These are phyloP conservation scores for Monochamus alternatus DNA, from an alignment of 2,888 invertebrate genomes.

Conservation along the genomic window DNA sequence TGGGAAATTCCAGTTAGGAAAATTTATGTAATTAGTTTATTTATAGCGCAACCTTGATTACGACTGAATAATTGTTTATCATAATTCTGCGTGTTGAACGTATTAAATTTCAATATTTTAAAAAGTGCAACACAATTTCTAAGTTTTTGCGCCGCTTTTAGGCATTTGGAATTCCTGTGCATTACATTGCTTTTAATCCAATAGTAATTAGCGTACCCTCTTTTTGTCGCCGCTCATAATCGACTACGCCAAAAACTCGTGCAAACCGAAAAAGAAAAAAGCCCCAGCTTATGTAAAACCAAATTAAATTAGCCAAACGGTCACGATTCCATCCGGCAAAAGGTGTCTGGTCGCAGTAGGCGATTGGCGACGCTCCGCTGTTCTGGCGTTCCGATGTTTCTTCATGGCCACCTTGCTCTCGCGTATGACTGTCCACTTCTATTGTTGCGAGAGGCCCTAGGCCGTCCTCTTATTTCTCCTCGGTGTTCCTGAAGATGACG, in stretches of 20 bases:
- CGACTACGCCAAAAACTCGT: neutral
- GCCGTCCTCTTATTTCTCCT: slow-evolving; percentile 24
- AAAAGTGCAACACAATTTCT: neutral
- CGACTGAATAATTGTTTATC: too few species aligned
- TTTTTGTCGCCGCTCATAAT: slow-evolving; percentile 9
- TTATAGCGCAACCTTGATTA: too few species aligned
- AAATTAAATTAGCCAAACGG: slow-evolving; percentile 30
- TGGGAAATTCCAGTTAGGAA: too few species aligned
- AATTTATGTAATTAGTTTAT: too few species aligned
- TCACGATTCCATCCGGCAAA: slow-evolving; percentile 29
- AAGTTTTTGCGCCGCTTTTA: neutral
- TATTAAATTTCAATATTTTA: neutral
- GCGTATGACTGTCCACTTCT: slow-evolving; percentile 39
- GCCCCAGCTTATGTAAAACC: slow-evolving; percentile 20
- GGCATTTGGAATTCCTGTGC: neutral
- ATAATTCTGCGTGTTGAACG: too few species aligned
- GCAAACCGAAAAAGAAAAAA: slow-evolving; percentile 8
- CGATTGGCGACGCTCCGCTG: slow-evolving; percentile 54
- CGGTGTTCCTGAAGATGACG: slow-evolving; percentile 38
- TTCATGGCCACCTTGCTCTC: slow-evolving; percentile 37
- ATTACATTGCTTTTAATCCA: neutral
- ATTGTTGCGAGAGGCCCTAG: slow-evolving; percentile 29
- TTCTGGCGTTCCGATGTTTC: slow-evolving; percentile 48
- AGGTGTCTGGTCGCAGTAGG: slow-evolving; percentile 39
- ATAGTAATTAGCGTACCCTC: neutral